Percentiles rank a stretch among this genome's conserved stretches.
Evolutionary conservation across 2,888 invertebrate species (phyloP).

Genomic region (Leptopilina myrica): DNA sequence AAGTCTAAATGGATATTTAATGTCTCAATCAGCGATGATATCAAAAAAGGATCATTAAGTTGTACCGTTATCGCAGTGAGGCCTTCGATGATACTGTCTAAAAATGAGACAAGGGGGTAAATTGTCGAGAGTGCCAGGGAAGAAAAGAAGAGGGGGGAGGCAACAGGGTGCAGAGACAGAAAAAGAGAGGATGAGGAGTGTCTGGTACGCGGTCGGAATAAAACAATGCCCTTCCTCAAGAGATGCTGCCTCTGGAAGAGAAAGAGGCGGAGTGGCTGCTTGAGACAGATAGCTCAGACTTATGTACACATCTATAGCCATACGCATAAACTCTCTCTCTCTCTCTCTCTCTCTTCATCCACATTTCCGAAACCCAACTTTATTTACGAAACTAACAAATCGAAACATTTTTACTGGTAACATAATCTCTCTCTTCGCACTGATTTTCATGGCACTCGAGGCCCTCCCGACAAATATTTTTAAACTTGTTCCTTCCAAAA

Average conservation of each 20-base stretch:
- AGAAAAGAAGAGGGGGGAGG: slow-evolving; percentile 53
- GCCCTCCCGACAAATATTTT: not conserved
- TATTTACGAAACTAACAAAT: slow-evolving; percentile 36
- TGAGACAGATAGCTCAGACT: slow-evolving; percentile 71
- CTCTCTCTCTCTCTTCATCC: slow-evolving; percentile 30
- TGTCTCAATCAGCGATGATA: slow-evolving; percentile 54
- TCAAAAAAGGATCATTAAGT: slow-evolving; percentile 69
- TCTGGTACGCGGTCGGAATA: slow-evolving; percentile 75
- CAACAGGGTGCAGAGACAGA: slow-evolving; percentile 55
- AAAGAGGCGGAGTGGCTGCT: slow-evolving; percentile 72
- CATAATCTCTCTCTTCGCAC: not conserved
- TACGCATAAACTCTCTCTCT: slow-evolving; percentile 34
- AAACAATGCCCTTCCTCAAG: slow-evolving; percentile 74
- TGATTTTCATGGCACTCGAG: not conserved
- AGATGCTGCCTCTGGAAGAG: slow-evolving; percentile 64
- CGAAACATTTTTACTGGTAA: not conserved
- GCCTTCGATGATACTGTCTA: slow-evolving; percentile 43
- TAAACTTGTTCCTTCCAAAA: not conserved
- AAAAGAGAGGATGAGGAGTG: slow-evolving; percentile 69
- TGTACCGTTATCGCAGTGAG: slow-evolving; percentile 58
- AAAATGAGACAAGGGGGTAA: slow-evolving; percentile 65
- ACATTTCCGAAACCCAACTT: slow-evolving; percentile 35
- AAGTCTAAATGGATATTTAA: slow-evolving; percentile 2
- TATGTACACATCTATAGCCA: slow-evolving; percentile 51
- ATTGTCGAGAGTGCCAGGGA: slow-evolving; percentile 71